Conservation (phyloP, 2,888 invertebrate species). For the Lochmaea capreae region DNA sequence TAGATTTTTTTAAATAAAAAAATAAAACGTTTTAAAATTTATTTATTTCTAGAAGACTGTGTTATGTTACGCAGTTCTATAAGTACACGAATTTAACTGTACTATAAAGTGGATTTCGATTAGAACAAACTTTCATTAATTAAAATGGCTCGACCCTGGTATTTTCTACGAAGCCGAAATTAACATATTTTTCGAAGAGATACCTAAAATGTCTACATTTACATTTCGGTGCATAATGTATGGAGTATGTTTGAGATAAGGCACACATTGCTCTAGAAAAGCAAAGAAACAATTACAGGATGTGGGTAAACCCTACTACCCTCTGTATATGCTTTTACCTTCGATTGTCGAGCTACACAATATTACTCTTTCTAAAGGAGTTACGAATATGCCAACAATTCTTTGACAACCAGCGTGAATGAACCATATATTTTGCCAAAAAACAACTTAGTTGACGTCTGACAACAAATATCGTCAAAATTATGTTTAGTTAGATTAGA, state of each 20-base stretch:
- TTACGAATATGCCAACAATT: too few relatives aligned
- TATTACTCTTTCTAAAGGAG: too few relatives aligned
- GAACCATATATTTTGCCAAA: too few relatives aligned
- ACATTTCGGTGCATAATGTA: conserved; percentile 41
- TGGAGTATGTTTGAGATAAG: conserved; percentile 37
- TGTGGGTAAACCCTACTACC: conserved; percentile 29
- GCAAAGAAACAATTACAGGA: conserved; percentile 36
- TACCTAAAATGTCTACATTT: conserved; percentile 43
- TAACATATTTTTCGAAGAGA: conserved; percentile 44
- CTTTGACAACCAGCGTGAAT: too few relatives aligned
- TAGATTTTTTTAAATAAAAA: too few relatives aligned
- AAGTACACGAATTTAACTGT: conserved; percentile 5
- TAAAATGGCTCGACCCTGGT: conserved; percentile 23
- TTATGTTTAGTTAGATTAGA: too few relatives aligned
- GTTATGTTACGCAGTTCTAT: not conserved
- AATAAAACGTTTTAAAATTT: too few relatives aligned
- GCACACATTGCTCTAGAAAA: conserved; percentile 40
- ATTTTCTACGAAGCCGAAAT: conserved; percentile 29
- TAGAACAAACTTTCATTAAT: conserved; percentile 30
- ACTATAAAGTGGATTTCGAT: conserved; percentile 14
- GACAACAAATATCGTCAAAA: too few relatives aligned
- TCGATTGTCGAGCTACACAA: too few relatives aligned
- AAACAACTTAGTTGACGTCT: too few relatives aligned
- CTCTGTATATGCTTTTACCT: too few relatives aligned
- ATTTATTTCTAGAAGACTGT: too few relatives aligned